Conservation (phyloP, 53 echinoderm and acorn worm genomes). For the Holothuria scabra region DNA sequence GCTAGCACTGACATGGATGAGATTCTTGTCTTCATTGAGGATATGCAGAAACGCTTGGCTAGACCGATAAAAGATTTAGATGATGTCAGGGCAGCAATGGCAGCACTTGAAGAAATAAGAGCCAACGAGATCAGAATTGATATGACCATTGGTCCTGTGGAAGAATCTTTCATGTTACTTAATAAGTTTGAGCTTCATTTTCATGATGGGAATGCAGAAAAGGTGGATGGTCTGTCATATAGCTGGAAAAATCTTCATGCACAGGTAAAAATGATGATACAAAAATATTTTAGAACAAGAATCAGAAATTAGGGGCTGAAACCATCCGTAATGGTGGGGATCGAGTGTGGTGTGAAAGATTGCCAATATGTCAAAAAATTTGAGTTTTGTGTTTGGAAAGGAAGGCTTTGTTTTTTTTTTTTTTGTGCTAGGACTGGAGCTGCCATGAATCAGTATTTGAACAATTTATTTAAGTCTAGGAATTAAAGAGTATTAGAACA, state of each 20-base stretch:
- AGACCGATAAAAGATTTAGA: conserved; percentile 96
- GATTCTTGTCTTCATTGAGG: conserved; percentile 95
- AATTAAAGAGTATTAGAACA: too few relatives aligned
- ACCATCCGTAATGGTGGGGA: not conserved
- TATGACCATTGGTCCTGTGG: conserved; percentile 96
- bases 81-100: conserved; percentile 94
- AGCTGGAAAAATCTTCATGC: conserved; percentile 93
- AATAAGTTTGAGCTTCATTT: conserved; percentile 87
- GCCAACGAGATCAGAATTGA: conserved; percentile 94
- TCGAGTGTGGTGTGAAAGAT: not conserved
- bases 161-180: conserved; percentile 94
- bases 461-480: too few relatives aligned
- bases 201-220: conserved; percentile 96
- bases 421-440: too few relatives aligned
- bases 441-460: too few relatives aligned
- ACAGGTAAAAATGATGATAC: conserved; percentile 58
- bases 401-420: too few relatives aligned
- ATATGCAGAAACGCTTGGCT: conserved; percentile 87
- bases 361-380: not conserved
- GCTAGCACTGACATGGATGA: conserved; percentile 92
- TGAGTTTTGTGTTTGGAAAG: not conserved
- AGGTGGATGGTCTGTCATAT: conserved; percentile 92
- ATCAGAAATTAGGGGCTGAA: too few relatives aligned
- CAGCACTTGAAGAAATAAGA: conserved; percentile 74
- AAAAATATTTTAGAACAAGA: too few relatives aligned